Evolutionary conservation across 2,797 vertebrate genomes (phyloP), one percentile per base, ranked within the genome.

Genomic region (Eutrigla gurnardus): DNA sequence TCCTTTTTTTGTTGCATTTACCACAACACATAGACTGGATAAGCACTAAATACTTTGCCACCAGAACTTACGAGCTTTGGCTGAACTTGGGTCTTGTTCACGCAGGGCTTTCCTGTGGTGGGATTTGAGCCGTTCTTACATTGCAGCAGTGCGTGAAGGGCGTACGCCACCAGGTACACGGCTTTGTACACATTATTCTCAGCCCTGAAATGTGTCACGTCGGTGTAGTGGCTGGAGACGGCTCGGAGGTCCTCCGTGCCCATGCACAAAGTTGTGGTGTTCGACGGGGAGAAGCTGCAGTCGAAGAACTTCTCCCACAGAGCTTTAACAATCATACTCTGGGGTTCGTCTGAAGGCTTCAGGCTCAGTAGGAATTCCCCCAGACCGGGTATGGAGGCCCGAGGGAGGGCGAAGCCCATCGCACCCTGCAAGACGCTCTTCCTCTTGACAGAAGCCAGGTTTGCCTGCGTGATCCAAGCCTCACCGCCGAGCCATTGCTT

Each of bases 131-230:
- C 88, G 57, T 88, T 88, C 65, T 81, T 14, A 82, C 93, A 94
- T 7, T 89, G 88, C 70, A 93, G 13, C n/a, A 91, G 36, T 15
- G 70, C 6, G 15, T 91, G 84, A 17, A 93, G 61, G n/a, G 92
- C 84, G 73, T 92, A 58, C 18, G 90, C 93, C 39, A 92, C 78
- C 18, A 86, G 45, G 65, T 92, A 93, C 13, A 92, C 88, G 12
- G 91, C 90, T 72, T 85, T 91, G 57, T 92, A 93, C 17, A 94
- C 78, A 75, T 91, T 93, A 70, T 91, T 89, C 67, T 86, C 91
- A 47, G 75, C 25, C 70, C 90, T 88, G 67, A 91, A 90, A 54
- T 82, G 32, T 73, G 63, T 62, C 57, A 91, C 86, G 6, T 89
- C 85, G 33, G 90, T 91, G 86, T 93, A 93, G 47, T 76, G 77